Evolutionary conservation across 2,888 invertebrate species (phyloP), one percentile per base, ranked within the genome.

Genomic region (Pristionchus fissidentatus): DNA sequence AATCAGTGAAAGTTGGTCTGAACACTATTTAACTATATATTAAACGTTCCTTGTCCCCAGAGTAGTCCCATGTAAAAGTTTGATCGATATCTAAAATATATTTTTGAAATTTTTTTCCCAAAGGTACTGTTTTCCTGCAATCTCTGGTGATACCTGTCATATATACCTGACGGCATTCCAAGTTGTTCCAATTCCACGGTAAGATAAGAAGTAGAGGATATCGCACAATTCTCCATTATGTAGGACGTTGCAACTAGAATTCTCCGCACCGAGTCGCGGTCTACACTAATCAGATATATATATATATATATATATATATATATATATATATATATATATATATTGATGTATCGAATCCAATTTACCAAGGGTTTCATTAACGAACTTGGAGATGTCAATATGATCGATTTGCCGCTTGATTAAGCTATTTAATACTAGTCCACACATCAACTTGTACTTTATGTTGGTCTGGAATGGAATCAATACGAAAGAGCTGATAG

Each of bases 381-480:
- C 73, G 41, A 41, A 73, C 41, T 73, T 73, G 10, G 73, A 73
- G n/a, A 38, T 7, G n/a, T 73, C 73, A 41, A 43, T 10, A 5
- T 43, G 32, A 38, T 73, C n/a, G 43, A 26, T 19, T 19, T 38
- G 2, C 5, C 13, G n/a, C 7, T 8, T 73, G 19, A 32, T 26
- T n/a, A 73, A 41, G 7, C 73, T 38, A 26, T 43, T 73, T 5
- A 73, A 3, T 38, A 43, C 73, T 13, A 73, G n/a, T 41, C 73
- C 43, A n/a, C 73, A 73, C 26, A 73, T 41, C 26, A 73, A 73
- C 32, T 73, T 73, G 26, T 73, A 73, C 41, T 73, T 73, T 22
- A 73, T 73, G 1, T n/a, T 73, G 5, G 73, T 73, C 73, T 73
- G n/a, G 5, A 73, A 73, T 73, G 26, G n/a, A n/a, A n/a, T 15